Evolutionary conservation across 2,113 vertebrate species (phyloP).

Genomic region (Brachionichthys hirsutus): DNA sequence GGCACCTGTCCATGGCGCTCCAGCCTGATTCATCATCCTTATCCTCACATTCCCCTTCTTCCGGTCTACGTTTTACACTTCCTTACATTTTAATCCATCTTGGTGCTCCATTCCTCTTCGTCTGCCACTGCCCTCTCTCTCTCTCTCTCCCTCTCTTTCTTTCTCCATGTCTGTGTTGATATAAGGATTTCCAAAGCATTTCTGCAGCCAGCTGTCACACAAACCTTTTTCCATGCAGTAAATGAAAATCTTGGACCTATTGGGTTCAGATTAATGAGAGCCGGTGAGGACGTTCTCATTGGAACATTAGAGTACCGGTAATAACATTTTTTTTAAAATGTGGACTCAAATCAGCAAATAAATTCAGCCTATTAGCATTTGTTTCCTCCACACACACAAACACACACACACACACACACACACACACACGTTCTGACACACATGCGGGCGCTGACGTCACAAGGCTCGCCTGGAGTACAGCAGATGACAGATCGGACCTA

Average conservation of each 20-base stretch:
- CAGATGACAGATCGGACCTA: conserved; percentile 41
- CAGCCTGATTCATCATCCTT: conserved; percentile 39
- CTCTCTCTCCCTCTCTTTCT: too few species aligned
- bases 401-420: not conserved
- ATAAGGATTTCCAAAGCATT: conserved; percentile 43
- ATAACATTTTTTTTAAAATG: conserved; percentile 43
- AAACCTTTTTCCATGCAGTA: conserved; percentile 42
- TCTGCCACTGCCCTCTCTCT: not conserved
- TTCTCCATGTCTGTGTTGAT: not conserved
- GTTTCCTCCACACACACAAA: not conserved
- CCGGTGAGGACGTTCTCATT: conserved; percentile 26
- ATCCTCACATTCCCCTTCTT: conserved; percentile 33
- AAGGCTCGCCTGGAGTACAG: conserved; percentile 45
- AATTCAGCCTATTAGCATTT: conserved; percentile 10
- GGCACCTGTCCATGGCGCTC: conserved; percentile 18
- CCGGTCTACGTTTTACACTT: conserved; percentile 47
- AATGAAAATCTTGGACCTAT: conserved; percentile 45
- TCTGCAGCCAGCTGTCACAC: conserved; percentile 57
- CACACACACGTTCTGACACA: not conserved
- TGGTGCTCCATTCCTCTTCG: conserved; percentile 22
- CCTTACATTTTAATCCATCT: conserved; percentile 58
- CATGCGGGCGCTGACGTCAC: conserved; percentile 38
- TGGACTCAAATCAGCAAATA: not conserved
- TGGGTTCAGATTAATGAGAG: conserved; percentile 27
- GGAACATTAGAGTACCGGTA: conserved; percentile 11